Percentiles rank a stretch among this genome's conserved stretches.
phyloP scores from a whole-genome alignment of 2,113 vertebrate species.

The Acanthisitta chloris region DNA sequence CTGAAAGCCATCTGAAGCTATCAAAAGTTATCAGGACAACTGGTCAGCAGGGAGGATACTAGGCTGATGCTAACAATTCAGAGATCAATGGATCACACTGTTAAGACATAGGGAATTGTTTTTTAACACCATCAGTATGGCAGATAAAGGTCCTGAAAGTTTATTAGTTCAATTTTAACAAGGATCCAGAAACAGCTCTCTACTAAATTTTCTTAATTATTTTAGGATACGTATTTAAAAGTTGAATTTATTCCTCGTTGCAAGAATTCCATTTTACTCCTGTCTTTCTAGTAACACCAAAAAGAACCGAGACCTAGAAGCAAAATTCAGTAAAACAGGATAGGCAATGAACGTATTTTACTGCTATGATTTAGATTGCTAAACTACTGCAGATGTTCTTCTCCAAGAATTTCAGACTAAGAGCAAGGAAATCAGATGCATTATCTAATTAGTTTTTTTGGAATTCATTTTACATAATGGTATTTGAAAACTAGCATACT shows the following conservation, averaged over 20 bases:
- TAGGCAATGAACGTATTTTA: background rate
- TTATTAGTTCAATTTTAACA: background rate
- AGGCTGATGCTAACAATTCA: background rate
- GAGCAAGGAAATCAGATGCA: background rate
- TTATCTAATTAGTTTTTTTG: background rate
- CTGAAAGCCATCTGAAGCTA: background rate
- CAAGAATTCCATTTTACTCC: background rate
- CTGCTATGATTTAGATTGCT: background rate
- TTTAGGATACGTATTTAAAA: background rate
- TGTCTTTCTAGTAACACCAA: background rate
- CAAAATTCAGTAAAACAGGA: background rate
- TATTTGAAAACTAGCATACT: background rate
- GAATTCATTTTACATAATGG: background rate
- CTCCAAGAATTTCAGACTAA: background rate
- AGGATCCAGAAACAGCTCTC: background rate
- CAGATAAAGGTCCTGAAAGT: background rate
- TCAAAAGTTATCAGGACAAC: background rate
- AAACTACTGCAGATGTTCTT: background rate
- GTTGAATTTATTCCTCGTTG: background rate
- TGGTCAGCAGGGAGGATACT: background rate
- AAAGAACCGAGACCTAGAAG: background rate
- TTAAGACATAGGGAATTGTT: background rate
- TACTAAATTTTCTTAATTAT: background rate
- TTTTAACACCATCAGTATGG: background rate
- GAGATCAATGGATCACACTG: background rate